Evolutionary conservation across 2,797 vertebrate genomes (phyloP), one percentile per base, ranked within the genome.

Genomic region (Arctocebus calabarensis): DNA sequence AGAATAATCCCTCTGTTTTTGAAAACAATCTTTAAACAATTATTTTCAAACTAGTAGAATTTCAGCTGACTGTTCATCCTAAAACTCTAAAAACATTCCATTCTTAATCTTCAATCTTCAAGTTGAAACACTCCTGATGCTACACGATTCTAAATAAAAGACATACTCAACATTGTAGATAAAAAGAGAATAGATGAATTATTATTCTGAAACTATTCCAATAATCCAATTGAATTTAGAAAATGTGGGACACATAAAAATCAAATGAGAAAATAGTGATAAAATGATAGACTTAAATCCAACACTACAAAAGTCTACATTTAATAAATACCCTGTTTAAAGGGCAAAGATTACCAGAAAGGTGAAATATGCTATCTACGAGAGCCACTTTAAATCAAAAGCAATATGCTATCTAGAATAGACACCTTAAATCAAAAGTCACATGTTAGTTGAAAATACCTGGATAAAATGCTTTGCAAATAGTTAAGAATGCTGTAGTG

Each of bases 311-410:
- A 29, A 43, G 37, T 73, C 11, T 73, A 29, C 62, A 32, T 85
- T 85, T 84, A 40, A 22, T 88, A 73, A 85, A 91, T 2, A 27
- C 10, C 29, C 34, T 17, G 73, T 25, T 68, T 73, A 86, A 86
- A 83, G 62, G 59, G 13, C 11, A 57, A 74, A 88, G 7, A 83
- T 82, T 68, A 73, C 0, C 20, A 78, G 17, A 94, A 55, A 73
- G 1, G 2, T 29, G 37, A 43, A 91, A 9, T 37, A 52, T 23
- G 3, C 5, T 66, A 19, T n/a, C 17, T 73, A 7, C 11, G 89
- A 90, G 64, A 64, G 17, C 1, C 9, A 61, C 29, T 88, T 88
- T 75, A 90, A 79, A 74, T 90, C 34, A 74, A 86, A 94, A 55
- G 29, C 48, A 52, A 52, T 14, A 52, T 52, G 48, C 13, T 52